Evolutionary conservation across 2,113 vertebrate species (phyloP), one percentile per base, ranked within the genome.

Genomic region (Trochalopteron elliotii): DNA sequence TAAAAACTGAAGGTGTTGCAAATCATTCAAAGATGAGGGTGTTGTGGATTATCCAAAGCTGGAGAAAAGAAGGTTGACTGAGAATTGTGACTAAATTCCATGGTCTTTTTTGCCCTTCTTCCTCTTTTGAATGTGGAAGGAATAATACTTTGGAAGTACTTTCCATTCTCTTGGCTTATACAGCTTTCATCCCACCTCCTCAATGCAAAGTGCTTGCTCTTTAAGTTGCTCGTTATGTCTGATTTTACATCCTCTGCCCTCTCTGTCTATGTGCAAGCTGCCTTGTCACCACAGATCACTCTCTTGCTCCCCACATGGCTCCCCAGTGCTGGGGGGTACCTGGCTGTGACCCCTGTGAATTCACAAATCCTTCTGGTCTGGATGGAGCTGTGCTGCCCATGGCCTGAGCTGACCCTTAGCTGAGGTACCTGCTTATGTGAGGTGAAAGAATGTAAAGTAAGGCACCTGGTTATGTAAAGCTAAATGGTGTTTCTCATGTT

Each of bases 381-480:
- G 12, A 4, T 19, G 15, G 19, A 60, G 11, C 40, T 1, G 1
- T 1, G 33, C 12, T 77, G 31, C 60, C 77, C 14, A 1, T 40
- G 47, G 57, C 53, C 70, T 16, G 33, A 87, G 44, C 20, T 6
- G 9, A 10, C 42, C 33, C 2, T 42, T 70, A 47, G 31, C 45
- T 23, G 4, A 8, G 5, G 30, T 8, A 39, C 15, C n/a, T 70
- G 42, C 17, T 57, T 53, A 23, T 23, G 11, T 30, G 56, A 28
- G 33, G 19, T 39, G 7, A 60, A 68, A 30, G 14, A 60, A 39
- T 18, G n/a, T 25, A 7, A 53, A 59, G 28, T 44, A 20, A 60
- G 24, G 8, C 8, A 25, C 35, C 45, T 67, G 12, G 19, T 59
- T 70, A 45, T 40, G 8, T 37, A 61, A 45, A 68, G 11, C 35